Evolutionary conservation across 2,113 vertebrate genomes (phyloP), one percentile per base, ranked within the genome.

Genomic region (Megaceryle maxima): DNA sequence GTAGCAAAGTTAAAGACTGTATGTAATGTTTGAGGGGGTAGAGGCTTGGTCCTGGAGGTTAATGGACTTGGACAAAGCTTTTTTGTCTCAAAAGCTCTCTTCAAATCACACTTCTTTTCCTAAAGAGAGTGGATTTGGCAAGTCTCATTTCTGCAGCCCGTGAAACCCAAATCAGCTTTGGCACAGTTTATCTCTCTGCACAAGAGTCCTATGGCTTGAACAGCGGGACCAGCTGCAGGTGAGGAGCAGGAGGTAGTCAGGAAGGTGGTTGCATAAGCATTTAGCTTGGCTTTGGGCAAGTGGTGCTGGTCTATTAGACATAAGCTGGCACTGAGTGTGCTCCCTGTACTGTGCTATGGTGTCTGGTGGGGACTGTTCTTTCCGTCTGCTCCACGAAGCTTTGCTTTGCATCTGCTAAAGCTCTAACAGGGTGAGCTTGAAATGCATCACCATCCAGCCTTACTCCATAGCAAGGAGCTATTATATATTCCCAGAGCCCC

Each of bases 81-180:
- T 95, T 88, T 84, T 51, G 20, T 90, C 94, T 88, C 55, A 44
- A 88, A 88, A 95, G 41, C 85, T 83, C 31, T 77, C 63, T 72
- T 77, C 41, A 90, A 51, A 88, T 83, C 59, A 87, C 0, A 0
- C n/a, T 22, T 19, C 66, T 68, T 77, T 62, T 55, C 46, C 51
- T 82, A 8, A 85, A 50, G 72, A 57, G 69, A 70, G 44, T 26
- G 31, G 25, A 43, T 85, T 83, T 88, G 67, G 28, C 31, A 73
- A 55, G 64, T 70, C 78, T 83, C 2, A 4, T 46, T 83, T 83
- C 39, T 92, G 90, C 81, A 88, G 82, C 63, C 88, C 10, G 14
- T 33, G 0, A 35, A 48, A 21, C 18, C 1, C 63, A 24, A 5
- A 17, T 33, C 15, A 37, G 72, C 59, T 63, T 57, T 53, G 57